These are phyloP conservation scores for Parazoanthus swiftii DNA, from an alignment of 92 coral and sea anemone species.

Conservation along the genomic window DNA sequence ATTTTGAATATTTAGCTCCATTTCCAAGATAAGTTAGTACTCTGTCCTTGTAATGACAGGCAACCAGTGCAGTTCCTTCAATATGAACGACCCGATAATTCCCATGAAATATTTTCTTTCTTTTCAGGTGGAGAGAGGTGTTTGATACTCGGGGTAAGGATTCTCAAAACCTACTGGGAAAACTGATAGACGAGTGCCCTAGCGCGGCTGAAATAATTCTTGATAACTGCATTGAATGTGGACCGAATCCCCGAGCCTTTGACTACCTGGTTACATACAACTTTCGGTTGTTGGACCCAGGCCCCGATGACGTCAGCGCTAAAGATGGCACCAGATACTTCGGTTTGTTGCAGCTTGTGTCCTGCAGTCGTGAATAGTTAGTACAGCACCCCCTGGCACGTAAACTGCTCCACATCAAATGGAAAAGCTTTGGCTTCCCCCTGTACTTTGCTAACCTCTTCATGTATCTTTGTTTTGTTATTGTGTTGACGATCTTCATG, in stretches of 20 bases:
- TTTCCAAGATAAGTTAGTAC: too few relatives aligned
- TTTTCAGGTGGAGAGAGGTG: constrained; percentile 31
- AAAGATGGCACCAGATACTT: constrained; percentile 57
- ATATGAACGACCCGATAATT: background rate
- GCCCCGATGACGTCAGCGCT: constrained; percentile 59
- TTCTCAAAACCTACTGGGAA: constrained; percentile 53
- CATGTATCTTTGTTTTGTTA: constrained; percentile 54
- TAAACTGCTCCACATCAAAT: constrained; percentile 65
- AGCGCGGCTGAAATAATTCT: constrained; percentile 69
- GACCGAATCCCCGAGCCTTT: constrained; percentile 42
- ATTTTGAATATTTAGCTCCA: too few relatives aligned
- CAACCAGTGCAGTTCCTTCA: too few relatives aligned
- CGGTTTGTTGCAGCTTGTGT: constrained; percentile 60
- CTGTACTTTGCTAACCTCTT: constrained; percentile 62
- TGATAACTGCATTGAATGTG: constrained; percentile 72
- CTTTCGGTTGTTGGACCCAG: constrained; percentile 83
- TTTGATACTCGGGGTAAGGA: constrained; percentile 22
- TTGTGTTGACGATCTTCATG: constrained; percentile 62
- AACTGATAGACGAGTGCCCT: constrained; percentile 69
- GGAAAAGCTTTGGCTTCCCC: constrained; percentile 72
- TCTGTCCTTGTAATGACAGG: too few relatives aligned
- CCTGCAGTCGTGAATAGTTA: constrained; percentile 58
- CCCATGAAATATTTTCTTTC: background rate
- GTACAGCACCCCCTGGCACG: constrained; percentile 69
- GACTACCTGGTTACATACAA: constrained; percentile 66